These are phyloP conservation scores for Mesochorus sp. DNA, from an alignment of 2,888 invertebrate genomes.

Conservation along the genomic window DNA sequence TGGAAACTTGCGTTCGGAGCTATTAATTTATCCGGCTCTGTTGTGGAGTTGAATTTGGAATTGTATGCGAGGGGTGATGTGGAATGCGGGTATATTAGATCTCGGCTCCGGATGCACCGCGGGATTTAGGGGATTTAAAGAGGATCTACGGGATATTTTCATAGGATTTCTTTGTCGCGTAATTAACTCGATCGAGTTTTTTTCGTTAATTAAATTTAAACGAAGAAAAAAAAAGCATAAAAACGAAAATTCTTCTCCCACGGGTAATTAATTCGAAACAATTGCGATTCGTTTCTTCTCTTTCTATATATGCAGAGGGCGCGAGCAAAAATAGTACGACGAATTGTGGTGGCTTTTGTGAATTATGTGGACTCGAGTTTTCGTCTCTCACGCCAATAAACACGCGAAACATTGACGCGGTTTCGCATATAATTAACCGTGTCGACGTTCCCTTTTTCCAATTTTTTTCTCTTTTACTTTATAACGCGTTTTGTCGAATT, in stretches of 20 bases:
- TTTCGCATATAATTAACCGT: constrained; percentile 47
- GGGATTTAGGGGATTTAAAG: neutral
- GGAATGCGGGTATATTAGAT: neutral
- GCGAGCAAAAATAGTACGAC: too few relatives aligned
- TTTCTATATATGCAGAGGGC: too few relatives aligned
- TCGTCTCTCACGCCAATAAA: constrained; percentile 57
- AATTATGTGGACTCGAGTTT: constrained; percentile 14
- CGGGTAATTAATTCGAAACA: too few relatives aligned
- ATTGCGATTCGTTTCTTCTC: too few relatives aligned
- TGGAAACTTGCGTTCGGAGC: too few relatives aligned
- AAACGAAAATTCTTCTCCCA: too few relatives aligned
- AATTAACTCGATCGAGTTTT: neutral
- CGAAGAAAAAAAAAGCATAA: constrained; percentile 13
- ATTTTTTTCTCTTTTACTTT: constrained; percentile 19
- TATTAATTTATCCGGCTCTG: neutral
- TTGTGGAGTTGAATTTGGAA: constrained; percentile 4
- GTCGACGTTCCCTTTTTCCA: constrained; percentile 37
- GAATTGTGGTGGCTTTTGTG: neutral
- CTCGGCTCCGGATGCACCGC: neutral
- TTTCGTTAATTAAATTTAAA: too few relatives aligned
- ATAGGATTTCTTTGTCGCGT: neutral
- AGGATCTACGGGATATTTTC: neutral
- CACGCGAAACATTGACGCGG: constrained; percentile 30
- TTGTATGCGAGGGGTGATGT: neutral
- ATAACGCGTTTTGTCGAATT: constrained; percentile 36